phyloP scores from a whole-genome alignment of 2,888 invertebrate species.

The Diplazon laetatorius region DNA sequence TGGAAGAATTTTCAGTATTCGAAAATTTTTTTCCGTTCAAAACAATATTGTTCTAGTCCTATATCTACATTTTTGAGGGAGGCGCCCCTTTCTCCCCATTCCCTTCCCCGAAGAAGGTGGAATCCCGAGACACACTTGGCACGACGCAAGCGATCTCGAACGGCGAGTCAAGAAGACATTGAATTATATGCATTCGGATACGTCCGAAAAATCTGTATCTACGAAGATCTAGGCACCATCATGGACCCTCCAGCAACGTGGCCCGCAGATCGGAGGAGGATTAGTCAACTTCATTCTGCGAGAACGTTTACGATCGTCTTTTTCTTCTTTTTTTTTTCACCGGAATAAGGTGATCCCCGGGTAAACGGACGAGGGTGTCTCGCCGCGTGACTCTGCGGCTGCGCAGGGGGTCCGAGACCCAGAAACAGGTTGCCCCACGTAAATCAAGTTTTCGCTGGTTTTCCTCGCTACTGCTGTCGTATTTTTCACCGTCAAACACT shows the following conservation, averaged over 20 bases:
- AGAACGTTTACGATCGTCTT: constrained; percentile 46
- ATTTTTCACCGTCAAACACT: too few relatives aligned
- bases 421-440: constrained; percentile 36
- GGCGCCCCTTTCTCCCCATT: too few relatives aligned
- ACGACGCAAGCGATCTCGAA: constrained; percentile 43
- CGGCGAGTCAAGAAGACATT: constrained; percentile 9
- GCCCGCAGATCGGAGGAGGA: constrained; percentile 30
- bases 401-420: constrained; percentile 50
- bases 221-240: constrained; percentile 37
- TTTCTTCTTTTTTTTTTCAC: constrained; percentile 49
- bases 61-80: constrained; percentile 29
- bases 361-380: background rate
- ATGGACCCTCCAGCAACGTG: background rate
- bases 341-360: constrained; percentile 21
- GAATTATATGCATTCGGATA: constrained; percentile 51
- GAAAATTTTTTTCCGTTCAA: background rate
- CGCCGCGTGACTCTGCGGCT: constrained; percentile 16
- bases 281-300: constrained; percentile 20
- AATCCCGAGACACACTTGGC: constrained; percentile 39
- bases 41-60: background rate
- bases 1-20: constrained; percentile 7
- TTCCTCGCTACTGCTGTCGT: background rate
- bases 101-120: background rate
- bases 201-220: constrained; percentile 43
- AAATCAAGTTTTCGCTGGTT: constrained; percentile 23